Conservation (phyloP, 1,140 invertebrate species). For the Trichonephila clavipes region DNA sequence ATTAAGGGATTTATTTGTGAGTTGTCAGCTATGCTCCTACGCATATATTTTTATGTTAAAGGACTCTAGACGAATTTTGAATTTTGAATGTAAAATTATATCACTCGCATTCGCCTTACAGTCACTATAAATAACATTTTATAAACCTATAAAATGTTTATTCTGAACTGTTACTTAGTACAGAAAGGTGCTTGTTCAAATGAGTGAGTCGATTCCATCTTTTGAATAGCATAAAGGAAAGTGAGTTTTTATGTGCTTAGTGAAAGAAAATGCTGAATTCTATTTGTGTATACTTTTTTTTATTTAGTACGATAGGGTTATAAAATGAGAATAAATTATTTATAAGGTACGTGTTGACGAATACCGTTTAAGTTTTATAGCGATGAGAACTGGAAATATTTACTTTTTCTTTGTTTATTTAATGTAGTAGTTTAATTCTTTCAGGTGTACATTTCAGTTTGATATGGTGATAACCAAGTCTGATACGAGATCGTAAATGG, state of each 20-base stretch:
- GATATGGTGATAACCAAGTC: not conserved
- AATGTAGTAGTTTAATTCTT: not conserved
- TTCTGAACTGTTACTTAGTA: not conserved
- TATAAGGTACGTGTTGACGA: slow-evolving; percentile 10
- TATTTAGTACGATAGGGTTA: slow-evolving; percentile 44
- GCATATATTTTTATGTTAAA: not conserved
- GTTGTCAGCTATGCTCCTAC: slow-evolving; percentile 10
- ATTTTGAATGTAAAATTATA: slow-evolving; percentile 40
- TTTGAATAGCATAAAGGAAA: slow-evolving; percentile 31
- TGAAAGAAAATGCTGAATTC: slow-evolving; percentile 40
- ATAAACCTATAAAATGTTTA: slow-evolving; percentile 48
- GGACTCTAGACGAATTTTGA: not conserved
- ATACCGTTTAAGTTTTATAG: slow-evolving; percentile 28
- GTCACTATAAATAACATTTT: slow-evolving; percentile 48
- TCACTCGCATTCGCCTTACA: not conserved
- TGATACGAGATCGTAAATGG: not conserved
- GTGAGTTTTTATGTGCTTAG: slow-evolving; percentile 17
- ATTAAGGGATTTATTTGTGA: not conserved
- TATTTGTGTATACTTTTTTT: slow-evolving; percentile 23
- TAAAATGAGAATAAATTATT: slow-evolving; percentile 54
- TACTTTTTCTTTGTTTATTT: not conserved
- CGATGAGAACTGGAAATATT: slow-evolving; percentile 12
- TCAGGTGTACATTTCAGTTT: not conserved
- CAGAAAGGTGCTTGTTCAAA: not conserved
- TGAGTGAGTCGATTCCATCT: slow-evolving; percentile 6